Percentiles rank a stretch among this genome's conserved stretches.
phyloP scores from a whole-genome alignment of 1,140 invertebrate species.

The Rhynchophorus ferrugineus region DNA sequence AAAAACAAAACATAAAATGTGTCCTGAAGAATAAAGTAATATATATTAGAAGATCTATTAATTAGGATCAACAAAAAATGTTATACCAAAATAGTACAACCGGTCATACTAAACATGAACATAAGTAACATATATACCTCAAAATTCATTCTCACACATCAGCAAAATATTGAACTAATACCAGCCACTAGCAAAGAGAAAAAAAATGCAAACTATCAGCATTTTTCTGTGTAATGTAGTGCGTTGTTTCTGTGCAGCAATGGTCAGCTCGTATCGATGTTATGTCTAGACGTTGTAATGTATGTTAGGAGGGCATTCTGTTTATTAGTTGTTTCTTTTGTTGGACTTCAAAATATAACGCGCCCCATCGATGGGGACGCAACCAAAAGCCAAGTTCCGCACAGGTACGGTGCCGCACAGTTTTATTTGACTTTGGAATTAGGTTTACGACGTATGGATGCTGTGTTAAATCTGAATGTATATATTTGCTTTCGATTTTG shows the following conservation, averaged over 20 bases:
- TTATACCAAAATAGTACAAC: too few species aligned
- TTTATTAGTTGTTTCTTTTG: conserved; percentile 8
- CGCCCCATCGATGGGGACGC: not conserved
- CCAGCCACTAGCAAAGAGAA: conserved; percentile 3
- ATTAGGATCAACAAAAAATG: too few species aligned
- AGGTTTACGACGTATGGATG: too few species aligned
- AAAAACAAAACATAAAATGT: too few species aligned
- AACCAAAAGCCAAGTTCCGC: not conserved
- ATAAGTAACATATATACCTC: not conserved
- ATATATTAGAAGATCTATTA: too few species aligned
- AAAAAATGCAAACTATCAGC: conserved; percentile 15
- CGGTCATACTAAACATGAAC: too few species aligned
- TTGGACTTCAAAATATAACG: conserved; percentile 4
- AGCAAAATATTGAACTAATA: not conserved
- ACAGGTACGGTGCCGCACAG: too few species aligned
- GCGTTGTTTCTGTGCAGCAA: conserved; percentile 39
- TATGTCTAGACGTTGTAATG: conserved; percentile 41
- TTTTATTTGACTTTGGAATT: too few species aligned
- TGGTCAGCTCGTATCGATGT: conserved; percentile 41
- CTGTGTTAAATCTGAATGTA: too few species aligned
- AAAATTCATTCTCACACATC: not conserved
- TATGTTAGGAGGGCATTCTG: conserved; percentile 17
- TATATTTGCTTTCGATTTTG: too few species aligned
- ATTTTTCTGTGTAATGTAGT: conserved; percentile 31
- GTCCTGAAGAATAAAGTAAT: too few species aligned